These are phyloP conservation scores for Phrynocephalus guinanensis DNA, from an alignment of 2,797 vertebrate species.

Conservation along the genomic window DNA sequence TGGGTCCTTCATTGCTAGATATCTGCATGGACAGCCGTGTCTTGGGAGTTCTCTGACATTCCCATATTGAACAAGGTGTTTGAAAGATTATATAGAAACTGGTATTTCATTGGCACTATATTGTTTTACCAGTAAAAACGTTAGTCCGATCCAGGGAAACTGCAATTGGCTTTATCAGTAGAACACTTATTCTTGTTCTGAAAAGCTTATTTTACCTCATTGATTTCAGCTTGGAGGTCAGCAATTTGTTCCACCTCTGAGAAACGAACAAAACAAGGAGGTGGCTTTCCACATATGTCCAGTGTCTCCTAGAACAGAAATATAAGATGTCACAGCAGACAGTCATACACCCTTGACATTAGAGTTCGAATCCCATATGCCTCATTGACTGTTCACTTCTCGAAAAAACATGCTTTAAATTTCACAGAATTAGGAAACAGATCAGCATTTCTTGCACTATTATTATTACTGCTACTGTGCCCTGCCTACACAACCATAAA, in stretches of 20 bases:
- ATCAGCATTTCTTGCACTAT: not conserved
- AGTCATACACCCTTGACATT: not conserved
- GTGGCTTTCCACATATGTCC: slow-evolving; percentile 69
- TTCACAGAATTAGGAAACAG: not conserved
- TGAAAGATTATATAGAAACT: not conserved
- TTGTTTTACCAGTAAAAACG: not conserved
- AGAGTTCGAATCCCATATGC: not conserved
- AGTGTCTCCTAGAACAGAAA: slow-evolving; percentile 78
- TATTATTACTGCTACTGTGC: not conserved
- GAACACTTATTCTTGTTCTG: not conserved
- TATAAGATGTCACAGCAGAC: not conserved
- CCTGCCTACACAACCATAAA: not conserved
- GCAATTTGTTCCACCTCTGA: slow-evolving; percentile 78
- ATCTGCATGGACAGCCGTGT: not conserved
- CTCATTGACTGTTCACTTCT: not conserved
- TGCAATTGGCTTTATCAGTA: not conserved
- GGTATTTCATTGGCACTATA: not conserved
- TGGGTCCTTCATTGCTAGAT: too few relatives aligned
- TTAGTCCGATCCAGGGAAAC: not conserved
- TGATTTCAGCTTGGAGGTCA: slow-evolving; percentile 79
- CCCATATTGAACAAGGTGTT: not conserved
- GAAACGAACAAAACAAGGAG: slow-evolving; percentile 81
- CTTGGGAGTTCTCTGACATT: not conserved
- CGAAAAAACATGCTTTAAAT: not conserved
- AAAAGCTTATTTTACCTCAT: slow-evolving; percentile 78